Conservation (phyloP, 2,888 invertebrate genomes). For the Pegoplata infirma region DNA sequence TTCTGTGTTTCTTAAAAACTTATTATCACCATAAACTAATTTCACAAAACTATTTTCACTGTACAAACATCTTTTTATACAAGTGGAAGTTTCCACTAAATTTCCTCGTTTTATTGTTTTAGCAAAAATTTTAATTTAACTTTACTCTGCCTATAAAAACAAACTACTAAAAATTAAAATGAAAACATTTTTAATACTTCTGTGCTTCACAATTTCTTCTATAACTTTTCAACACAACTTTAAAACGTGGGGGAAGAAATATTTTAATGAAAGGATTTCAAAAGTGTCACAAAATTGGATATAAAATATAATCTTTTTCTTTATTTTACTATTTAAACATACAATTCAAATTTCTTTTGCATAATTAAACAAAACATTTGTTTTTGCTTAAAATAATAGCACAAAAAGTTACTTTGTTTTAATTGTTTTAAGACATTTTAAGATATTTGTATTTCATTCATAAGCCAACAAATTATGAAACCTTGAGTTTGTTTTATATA, state of each 20-base stretch:
- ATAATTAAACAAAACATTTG: conserved; percentile 42
- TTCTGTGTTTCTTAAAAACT: not conserved
- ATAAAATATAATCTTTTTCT: not conserved
- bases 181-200: not conserved
- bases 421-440: conserved; percentile 41
- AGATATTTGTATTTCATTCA: too few relatives aligned
- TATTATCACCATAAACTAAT: not conserved
- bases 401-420: conserved; percentile 38
- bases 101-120: conserved; percentile 3
- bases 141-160: conserved; percentile 6
- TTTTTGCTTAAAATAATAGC: not conserved
- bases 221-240: not conserved
- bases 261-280: not conserved
- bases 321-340: not conserved
- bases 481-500: conserved; percentile 29
- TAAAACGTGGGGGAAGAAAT: too few relatives aligned
- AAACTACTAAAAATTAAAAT: not conserved
- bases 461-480: too few relatives aligned
- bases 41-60: conserved; percentile 20
- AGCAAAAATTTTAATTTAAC: conserved; percentile 13
- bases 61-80: not conserved
- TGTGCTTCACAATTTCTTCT: not conserved
- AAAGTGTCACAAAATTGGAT: not conserved
- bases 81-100: too few relatives aligned
- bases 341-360: conserved; percentile 33